phyloP scores from a whole-genome alignment of 2,888 invertebrate genomes.

The Acrobasis consociella region DNA sequence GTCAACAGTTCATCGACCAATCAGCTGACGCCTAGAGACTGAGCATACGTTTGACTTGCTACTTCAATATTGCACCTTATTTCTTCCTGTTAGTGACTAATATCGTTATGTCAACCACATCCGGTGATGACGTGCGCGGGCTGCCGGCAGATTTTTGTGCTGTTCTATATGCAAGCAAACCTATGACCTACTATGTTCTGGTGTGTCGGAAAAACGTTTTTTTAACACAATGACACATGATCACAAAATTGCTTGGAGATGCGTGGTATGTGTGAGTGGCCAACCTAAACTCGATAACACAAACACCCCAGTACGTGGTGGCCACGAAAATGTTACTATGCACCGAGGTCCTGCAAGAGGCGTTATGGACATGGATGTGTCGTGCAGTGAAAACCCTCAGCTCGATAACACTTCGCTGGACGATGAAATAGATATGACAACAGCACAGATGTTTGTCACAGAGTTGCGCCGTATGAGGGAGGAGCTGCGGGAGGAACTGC shows the following conservation, averaged over 20 bases:
- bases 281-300: conserved; percentile 3
- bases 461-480: conserved; percentile 2
- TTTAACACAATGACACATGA: conserved; percentile 3
- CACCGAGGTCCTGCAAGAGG: neutral
- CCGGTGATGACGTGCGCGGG: conserved; percentile 1
- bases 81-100: neutral
- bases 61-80: neutral
- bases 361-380: conserved; percentile 1
- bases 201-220: neutral
- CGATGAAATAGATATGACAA: neutral
- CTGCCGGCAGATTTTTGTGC: neutral
- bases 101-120: neutral
- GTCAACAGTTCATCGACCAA: neutral
- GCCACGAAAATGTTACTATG: conserved; percentile 5
- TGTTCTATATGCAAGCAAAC: neutral
- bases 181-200: neutral
- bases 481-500: neutral
- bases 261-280: conserved; percentile 2
- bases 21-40: neutral
- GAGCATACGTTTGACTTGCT: neutral
- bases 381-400: neutral
- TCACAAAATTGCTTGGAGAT: conserved; percentile 1
- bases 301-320: conserved; percentile 1
- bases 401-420: neutral
- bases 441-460: neutral